A percentile compares a stretch with the other conserved stretches of the same genome.
phyloP scores from a whole-genome alignment of 2,888 invertebrate genomes.

The Cheilosia scutellata region DNA sequence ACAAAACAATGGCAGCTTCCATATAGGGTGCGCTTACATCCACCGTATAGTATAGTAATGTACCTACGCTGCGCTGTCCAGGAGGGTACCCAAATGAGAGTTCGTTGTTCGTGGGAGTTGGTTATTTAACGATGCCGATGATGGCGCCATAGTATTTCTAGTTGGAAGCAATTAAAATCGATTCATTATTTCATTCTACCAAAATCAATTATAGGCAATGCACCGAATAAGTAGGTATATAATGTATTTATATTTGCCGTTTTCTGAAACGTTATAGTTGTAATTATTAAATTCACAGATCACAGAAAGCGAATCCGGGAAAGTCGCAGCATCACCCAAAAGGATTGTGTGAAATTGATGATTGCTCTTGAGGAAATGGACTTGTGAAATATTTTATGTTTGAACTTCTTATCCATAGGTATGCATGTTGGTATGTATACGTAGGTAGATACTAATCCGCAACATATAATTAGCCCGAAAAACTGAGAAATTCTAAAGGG shows the following conservation, averaged over 20 bases:
- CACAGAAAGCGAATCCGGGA: constrained; percentile 1
- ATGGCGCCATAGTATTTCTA: constrained; percentile 74
- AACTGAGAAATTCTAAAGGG: constrained; percentile 27
- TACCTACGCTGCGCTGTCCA: constrained; percentile 37
- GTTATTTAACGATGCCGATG: constrained; percentile 74
- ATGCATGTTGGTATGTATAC: not conserved
- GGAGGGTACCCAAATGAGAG: constrained; percentile 68
- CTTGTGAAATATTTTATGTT: constrained; percentile 20
- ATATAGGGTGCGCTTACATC: constrained; percentile 74
- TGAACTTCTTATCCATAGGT: constrained; percentile 16
- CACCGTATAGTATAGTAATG: constrained; percentile 47
- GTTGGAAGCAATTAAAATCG: constrained; percentile 76
- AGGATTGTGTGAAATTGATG: constrained; percentile 40
- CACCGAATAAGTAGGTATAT: constrained; percentile 68
- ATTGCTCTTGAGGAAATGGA: constrained; percentile 24
- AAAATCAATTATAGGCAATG: constrained; percentile 72
- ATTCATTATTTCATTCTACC: constrained; percentile 70
- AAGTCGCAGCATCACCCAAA: constrained; percentile 2
- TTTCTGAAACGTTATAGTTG: constrained; percentile 28
- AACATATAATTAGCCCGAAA: constrained; percentile 68
- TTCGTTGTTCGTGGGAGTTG: constrained; percentile 75
- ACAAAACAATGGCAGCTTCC: constrained; percentile 75
- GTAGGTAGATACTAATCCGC: constrained; percentile 28
- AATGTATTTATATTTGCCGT: constrained; percentile 58
- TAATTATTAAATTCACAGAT: constrained; percentile 45